A percentile compares a stretch with the other conserved stretches of the same genome.
phyloP scores from a whole-genome alignment of 2,888 invertebrate genomes.

The Halocaridina rubra region DNA sequence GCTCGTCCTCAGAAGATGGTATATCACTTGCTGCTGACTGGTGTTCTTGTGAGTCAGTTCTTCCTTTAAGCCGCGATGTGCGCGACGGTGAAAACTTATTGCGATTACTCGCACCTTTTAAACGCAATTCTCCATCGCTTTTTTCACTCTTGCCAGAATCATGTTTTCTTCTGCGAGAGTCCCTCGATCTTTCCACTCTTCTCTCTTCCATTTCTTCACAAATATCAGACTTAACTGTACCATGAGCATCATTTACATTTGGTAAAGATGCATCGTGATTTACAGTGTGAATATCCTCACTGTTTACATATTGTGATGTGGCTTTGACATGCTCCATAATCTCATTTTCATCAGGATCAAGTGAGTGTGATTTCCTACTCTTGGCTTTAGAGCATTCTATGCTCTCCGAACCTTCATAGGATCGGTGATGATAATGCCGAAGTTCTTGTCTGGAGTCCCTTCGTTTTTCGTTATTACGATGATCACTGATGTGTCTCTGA shows the following conservation, averaged over 20 bases:
- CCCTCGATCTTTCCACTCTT: conserved; percentile 61
- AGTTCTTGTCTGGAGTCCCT: conserved; percentile 36
- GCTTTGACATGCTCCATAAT: conserved; percentile 25
- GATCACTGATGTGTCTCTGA: conserved; percentile 34
- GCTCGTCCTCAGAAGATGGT: conserved; percentile 42
- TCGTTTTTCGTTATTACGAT: conserved; percentile 42
- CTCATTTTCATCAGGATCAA: conserved; percentile 44
- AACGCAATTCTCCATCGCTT: conserved; percentile 46
- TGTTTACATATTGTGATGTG: conserved; percentile 30
- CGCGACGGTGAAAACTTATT: conserved; percentile 16
- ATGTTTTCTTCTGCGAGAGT: conserved; percentile 65
- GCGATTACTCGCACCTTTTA: conserved; percentile 46
- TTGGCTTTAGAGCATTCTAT: conserved; percentile 23
- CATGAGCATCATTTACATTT: conserved; percentile 23
- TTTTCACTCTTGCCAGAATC: conserved; percentile 65
- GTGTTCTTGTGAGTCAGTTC: conserved; percentile 25
- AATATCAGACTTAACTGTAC: conserved; percentile 12
- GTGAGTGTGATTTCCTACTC: conserved; percentile 10
- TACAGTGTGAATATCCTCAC: conserved; percentile 22
- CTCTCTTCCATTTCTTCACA: conserved; percentile 61
- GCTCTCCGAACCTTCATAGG: conserved; percentile 18
- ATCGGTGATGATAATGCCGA: conserved; percentile 36
- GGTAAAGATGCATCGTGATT: background rate
- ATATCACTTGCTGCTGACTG: conserved; percentile 12
- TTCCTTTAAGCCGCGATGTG: conserved; percentile 15